Percentiles rank a stretch among this genome's conserved stretches.
Conservation (phyloP, 1,140 invertebrate genomes). For the Colletes latitarsis region DNA sequence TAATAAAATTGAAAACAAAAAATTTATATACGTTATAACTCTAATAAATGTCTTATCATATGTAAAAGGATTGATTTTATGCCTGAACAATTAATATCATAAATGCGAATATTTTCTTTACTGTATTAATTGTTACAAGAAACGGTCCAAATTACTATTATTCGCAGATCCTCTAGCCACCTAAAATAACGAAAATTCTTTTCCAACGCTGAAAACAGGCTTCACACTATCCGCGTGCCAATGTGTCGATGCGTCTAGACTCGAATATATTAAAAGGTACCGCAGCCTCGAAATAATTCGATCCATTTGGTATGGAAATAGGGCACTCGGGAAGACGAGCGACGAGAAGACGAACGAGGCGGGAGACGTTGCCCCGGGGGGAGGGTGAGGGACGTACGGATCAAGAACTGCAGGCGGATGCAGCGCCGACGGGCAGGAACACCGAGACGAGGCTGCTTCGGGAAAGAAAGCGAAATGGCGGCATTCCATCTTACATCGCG, state of each 20-base stretch:
- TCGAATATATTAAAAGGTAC: slow-evolving; percentile 26
- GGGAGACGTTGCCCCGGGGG: background rate
- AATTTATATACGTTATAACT: no score
- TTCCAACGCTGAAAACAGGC: no score
- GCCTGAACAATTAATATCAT: no score
- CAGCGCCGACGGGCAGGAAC: slow-evolving; percentile 1
- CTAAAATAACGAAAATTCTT: no score
- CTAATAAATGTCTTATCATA: no score
- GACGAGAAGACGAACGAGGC: background rate
- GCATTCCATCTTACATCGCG: slow-evolving; percentile 57
- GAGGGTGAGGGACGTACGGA: background rate
- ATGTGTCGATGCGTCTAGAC: background rate
- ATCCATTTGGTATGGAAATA: slow-evolving; percentile 67
- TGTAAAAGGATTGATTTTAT: no score
- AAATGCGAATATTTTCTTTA: no score
- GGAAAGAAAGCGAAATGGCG: slow-evolving; percentile 48
- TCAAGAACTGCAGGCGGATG: slow-evolving; percentile 4
- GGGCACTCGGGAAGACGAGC: no score
- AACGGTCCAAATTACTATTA: no score
- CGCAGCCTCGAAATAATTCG: slow-evolving; percentile 70
- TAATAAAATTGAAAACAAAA: no score
- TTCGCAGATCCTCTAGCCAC: no score
- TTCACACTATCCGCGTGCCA: background rate
- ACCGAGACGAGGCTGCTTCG: slow-evolving; percentile 20
- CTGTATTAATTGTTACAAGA: no score